Evolutionary conservation across 2,113 vertebrate genomes (phyloP).

Genomic region (Shinisaurus crocodilurus): DNA sequence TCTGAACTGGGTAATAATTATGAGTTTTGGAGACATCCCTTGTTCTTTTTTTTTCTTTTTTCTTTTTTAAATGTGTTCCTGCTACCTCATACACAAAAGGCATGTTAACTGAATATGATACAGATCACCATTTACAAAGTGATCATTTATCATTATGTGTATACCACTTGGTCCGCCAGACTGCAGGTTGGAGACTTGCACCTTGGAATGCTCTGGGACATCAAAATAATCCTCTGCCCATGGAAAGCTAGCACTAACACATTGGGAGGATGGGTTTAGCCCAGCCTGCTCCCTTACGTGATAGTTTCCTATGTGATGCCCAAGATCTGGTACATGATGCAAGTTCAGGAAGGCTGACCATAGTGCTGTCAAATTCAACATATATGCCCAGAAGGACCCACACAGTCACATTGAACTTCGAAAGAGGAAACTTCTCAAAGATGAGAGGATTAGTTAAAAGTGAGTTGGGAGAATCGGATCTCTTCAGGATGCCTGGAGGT

Average conservation of each 20-base stretch:
- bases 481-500: neutral
- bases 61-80: slow-evolving; percentile 31
- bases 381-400: neutral
- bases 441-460: neutral
- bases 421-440: neutral
- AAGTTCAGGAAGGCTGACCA: neutral
- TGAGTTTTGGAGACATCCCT: neutral
- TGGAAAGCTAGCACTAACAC: neutral
- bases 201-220: neutral
- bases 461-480: neutral
- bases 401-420: neutral
- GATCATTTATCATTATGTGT: neutral
- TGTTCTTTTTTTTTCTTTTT: neutral
- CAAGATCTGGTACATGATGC: neutral
- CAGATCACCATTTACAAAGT: neutral
- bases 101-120: neutral
- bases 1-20: neutral
- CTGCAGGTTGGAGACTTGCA: neutral
- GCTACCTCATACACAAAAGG: slow-evolving; percentile 15
- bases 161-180: neutral
- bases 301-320: neutral
- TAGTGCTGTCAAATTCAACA: neutral
- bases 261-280: neutral
- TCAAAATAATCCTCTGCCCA: neutral
- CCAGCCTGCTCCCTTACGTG: neutral